phyloP scores from a whole-genome alignment of 2,888 invertebrate genomes.

The Rhamnusium bicolor region DNA sequence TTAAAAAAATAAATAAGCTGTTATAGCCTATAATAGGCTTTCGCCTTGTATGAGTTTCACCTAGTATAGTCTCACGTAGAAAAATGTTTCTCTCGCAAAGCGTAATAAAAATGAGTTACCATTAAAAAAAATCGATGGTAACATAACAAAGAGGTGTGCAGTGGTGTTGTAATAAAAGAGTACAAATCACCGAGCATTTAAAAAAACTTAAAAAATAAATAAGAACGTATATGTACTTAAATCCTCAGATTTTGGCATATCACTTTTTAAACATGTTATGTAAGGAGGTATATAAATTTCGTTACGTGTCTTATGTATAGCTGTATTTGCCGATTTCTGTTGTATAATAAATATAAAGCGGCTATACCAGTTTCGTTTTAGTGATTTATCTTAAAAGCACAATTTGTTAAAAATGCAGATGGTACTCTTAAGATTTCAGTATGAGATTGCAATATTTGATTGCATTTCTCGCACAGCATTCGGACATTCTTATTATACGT shows the following conservation, averaged over 20 bases:
- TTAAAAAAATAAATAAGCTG: too few relatives aligned
- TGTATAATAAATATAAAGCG: slow-evolving; percentile 20
- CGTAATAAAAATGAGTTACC: too few relatives aligned
- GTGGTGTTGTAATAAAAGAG: too few relatives aligned
- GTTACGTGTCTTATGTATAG: not conserved
- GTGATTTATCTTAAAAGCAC: slow-evolving; percentile 30
- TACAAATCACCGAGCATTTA: too few relatives aligned
- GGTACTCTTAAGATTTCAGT: slow-evolving; percentile 24
- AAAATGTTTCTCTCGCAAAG: too few relatives aligned
- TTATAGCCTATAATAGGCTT: too few relatives aligned
- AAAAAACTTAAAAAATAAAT: too few relatives aligned
- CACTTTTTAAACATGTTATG: slow-evolving; percentile 1
- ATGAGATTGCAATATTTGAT: not conserved
- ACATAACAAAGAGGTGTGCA: too few relatives aligned
- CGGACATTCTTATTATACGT: not conserved
- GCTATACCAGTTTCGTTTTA: slow-evolving; percentile 24
- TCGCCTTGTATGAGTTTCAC: too few relatives aligned
- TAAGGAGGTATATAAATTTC: not conserved
- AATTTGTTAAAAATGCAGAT: slow-evolving; percentile 26
- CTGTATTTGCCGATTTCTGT: not conserved
- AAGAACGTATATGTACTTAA: too few relatives aligned
- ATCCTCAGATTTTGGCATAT: not conserved
- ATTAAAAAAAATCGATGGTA: too few relatives aligned
- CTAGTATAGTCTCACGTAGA: too few relatives aligned
- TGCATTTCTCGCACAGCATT: slow-evolving; percentile 4